Evolutionary conservation across 1,140 invertebrate genomes (phyloP).

Genomic region (Thaumatotibia leucotreta): DNA sequence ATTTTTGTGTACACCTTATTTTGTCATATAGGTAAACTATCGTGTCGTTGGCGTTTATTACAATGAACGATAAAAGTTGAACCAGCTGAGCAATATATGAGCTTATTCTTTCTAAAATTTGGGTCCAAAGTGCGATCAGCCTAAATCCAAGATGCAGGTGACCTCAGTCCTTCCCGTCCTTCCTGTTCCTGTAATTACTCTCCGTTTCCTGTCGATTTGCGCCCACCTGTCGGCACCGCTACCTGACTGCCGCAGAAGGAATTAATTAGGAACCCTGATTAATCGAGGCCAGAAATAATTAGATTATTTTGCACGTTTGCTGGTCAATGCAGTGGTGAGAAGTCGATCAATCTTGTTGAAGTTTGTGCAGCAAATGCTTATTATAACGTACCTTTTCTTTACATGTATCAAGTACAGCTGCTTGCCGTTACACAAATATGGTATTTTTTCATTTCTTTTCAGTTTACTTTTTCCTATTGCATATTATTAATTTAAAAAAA

Average conservation of each 20-base stretch:
- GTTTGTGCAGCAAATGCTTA: not conserved
- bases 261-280: slow-evolving; percentile 70
- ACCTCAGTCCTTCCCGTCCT: not conserved
- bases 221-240: slow-evolving; percentile 59
- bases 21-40: too few species aligned
- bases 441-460: too few species aligned
- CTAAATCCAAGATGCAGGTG: slow-evolving; percentile 16
- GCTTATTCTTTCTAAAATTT: too few species aligned
- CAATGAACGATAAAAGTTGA: too few species aligned
- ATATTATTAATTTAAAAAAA: too few species aligned
- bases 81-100: too few species aligned
- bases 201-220: slow-evolving; percentile 68
- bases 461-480: too few species aligned
- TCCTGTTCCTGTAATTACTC: slow-evolving; percentile 48
- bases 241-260: slow-evolving; percentile 47
- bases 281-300: slow-evolving; percentile 44
- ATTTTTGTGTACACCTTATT: too few species aligned
- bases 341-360: not conserved
- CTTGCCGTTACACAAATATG: too few species aligned
- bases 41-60: too few species aligned
- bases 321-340: not conserved
- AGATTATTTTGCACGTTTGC: slow-evolving; percentile 36
- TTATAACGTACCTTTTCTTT: not conserved
- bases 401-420: not conserved
- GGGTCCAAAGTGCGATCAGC: too few species aligned